Base-by-base conservation (phyloP, 2,888 invertebrate species). In the Drosophila antonietae region DNA sequence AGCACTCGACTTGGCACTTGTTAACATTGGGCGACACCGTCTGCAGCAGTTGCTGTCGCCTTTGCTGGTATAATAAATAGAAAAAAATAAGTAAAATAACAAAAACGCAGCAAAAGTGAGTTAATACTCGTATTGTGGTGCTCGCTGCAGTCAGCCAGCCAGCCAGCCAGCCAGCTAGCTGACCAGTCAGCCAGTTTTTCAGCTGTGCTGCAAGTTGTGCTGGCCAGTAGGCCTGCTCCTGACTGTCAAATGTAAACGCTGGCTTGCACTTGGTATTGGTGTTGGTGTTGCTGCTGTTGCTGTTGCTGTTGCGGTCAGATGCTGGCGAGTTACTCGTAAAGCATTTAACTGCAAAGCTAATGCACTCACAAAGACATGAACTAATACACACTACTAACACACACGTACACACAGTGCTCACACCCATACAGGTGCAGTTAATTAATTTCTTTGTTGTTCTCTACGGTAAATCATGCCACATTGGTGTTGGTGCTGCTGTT, bases 401-500 rank as follows among this genome's bases (percentile, higher is more conserved):
- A 33, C 56, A 53, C 46, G 59, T 33, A 43, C n/a, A n/a, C 33
- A 31, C 59, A 53, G 35, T 64, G 59, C 51, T 52, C 57, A 72
- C 53, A 69, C 75, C 41, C 73, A 83, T 75, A 88, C 83, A 75
- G 69, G 78, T 78, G 78, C 80, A 85, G 89, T 83, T 88, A 88
- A 88, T 88, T 88, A 88, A 88, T 88, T 88, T 88, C 89, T 88
- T 89, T 84, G 88, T 89, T 89, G 85, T 81, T 85, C 61, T 79
- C 85, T 89, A 88, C 85, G 88, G 88, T 89, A 87, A 88, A 88
- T 89, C 89, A 88, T 88, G 80, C 58, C 68, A 68, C 77, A 78
- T 75, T 68, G 67, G 64, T 70, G 67, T 75, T 73, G 56, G 55
- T 81, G 60, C 37, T 73, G 75, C 56, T 70, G 57, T 43, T 81